Percentiles rank a stretch among this genome's conserved stretches.
Evolutionary conservation across 30 jellyfish, hydroid and myxozoan genomes (phyloP).

Genomic region (Chironex yamaguchii): DNA sequence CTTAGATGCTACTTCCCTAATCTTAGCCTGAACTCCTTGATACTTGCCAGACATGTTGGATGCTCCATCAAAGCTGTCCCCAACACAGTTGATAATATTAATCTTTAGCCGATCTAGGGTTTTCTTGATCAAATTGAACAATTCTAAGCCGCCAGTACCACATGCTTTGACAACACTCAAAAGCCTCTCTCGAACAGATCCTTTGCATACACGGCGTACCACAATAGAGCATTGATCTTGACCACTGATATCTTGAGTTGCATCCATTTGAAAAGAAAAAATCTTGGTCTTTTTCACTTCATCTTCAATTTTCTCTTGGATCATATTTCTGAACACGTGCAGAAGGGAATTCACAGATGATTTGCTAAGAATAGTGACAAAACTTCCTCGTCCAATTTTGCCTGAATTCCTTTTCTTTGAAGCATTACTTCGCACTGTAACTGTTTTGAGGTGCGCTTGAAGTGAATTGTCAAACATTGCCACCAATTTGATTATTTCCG

Average conservation of each 20-base stretch:
- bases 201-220: conserved; percentile 22
- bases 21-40: conserved; percentile 47
- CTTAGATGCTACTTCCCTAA: conserved; percentile 45
- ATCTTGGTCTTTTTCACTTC: not conserved
- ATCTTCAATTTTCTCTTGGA: not conserved
- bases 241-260: not conserved
- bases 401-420: conserved; percentile 6
- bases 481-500: conserved; percentile 4
- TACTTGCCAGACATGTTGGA: too few species aligned
- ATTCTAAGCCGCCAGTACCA: too few species aligned
- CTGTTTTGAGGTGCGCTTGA: conserved; percentile 24
- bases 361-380: conserved; percentile 28
- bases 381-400: conserved; percentile 44
- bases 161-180: too few species aligned
- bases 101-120: too few species aligned
- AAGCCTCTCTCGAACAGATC: too few species aligned
- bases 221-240: conserved; percentile 11
- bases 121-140: too few species aligned
- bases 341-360: conserved; percentile 16
- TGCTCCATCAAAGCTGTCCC: too few species aligned
- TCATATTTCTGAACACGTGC: conserved; percentile 19
- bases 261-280: not conserved
- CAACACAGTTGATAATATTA: too few species aligned
- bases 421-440: conserved; percentile 8
- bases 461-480: not conserved